These are phyloP conservation scores for Dendroctonus valens DNA, from an alignment of 1,140 invertebrate species.

Conservation along the genomic window DNA sequence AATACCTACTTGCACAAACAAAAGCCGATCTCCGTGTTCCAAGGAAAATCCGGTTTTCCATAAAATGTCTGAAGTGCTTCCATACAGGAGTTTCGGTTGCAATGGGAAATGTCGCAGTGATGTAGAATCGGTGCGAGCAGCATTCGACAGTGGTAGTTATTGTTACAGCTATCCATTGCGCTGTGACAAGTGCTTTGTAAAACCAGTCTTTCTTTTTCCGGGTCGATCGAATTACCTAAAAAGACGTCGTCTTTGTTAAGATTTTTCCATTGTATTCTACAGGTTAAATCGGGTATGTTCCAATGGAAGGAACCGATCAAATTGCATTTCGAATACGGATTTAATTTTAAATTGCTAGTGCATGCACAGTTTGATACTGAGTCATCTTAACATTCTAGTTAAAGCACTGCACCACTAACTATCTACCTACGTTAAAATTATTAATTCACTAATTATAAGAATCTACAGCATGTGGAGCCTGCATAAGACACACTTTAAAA, in stretches of 20 bases:
- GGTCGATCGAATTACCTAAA: constrained; percentile 38
- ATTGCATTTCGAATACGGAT: no score
- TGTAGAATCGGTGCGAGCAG: constrained; percentile 76
- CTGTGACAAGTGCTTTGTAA: constrained; percentile 76
- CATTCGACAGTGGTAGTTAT: constrained; percentile 71
- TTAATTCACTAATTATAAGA: no score
- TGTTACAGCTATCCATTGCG: constrained; percentile 71
- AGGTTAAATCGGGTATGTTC: neutral
- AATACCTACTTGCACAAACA: constrained; percentile 81
- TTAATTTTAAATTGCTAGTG: no score
- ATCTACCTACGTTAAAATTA: no score
- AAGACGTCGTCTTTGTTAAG: neutral
- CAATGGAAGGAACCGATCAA: neutral
- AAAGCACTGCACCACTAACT: no score
- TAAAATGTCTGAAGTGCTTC: constrained; percentile 82
- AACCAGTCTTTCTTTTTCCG: constrained; percentile 44
- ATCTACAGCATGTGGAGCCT: no score
- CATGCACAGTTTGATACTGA: no score
- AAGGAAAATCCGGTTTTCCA: constrained; percentile 70
- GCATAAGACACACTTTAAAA: no score
- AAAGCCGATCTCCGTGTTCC: constrained; percentile 85
- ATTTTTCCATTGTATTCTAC: neutral
- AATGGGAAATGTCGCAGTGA: constrained; percentile 73
- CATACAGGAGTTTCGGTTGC: constrained; percentile 84
- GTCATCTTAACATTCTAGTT: no score